These are phyloP conservation scores for Polyodon spathula DNA, from an alignment of 2,113 vertebrate species.

Conservation along the genomic window DNA sequence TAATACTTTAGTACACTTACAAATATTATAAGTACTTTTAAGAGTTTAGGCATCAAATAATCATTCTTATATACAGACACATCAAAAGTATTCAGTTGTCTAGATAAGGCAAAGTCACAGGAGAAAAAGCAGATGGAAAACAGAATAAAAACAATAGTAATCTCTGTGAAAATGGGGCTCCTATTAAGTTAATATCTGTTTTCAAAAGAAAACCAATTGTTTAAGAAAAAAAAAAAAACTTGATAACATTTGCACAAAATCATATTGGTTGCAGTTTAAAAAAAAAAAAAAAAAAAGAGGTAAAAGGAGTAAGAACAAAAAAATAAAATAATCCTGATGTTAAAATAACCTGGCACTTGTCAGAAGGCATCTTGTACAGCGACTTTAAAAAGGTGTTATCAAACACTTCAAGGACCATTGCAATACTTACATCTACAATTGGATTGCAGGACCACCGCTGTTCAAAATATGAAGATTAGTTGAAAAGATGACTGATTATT, in stretches of 20 bases:
- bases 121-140: conserved; percentile 34
- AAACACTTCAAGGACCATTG: conserved; percentile 21
- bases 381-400: conserved; percentile 7
- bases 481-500: conserved; percentile 28
- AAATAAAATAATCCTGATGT: conserved; percentile 38
- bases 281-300: conserved; percentile 19
- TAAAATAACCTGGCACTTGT: conserved; percentile 32
- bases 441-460: conserved; percentile 30
- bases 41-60: conserved; percentile 22
- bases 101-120: conserved; percentile 35
- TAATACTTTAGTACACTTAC: conserved; percentile 36
- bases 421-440: conserved; percentile 29
- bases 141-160: conserved; percentile 50
- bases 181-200: too few relatives aligned
- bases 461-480: conserved; percentile 13
- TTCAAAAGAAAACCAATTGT: too few relatives aligned
- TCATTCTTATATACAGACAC: conserved; percentile 32
- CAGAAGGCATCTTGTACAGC: conserved; percentile 36
- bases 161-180: conserved; percentile 2
- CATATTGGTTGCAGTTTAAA: not conserved
- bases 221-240: conserved; percentile 33
- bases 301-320: conserved; percentile 24
- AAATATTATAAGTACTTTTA: conserved; percentile 23
- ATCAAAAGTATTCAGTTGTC: conserved; percentile 26
- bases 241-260: too few relatives aligned